Base-by-base conservation (phyloP, 2,797 vertebrate species). In the Danio choprae region DNA sequence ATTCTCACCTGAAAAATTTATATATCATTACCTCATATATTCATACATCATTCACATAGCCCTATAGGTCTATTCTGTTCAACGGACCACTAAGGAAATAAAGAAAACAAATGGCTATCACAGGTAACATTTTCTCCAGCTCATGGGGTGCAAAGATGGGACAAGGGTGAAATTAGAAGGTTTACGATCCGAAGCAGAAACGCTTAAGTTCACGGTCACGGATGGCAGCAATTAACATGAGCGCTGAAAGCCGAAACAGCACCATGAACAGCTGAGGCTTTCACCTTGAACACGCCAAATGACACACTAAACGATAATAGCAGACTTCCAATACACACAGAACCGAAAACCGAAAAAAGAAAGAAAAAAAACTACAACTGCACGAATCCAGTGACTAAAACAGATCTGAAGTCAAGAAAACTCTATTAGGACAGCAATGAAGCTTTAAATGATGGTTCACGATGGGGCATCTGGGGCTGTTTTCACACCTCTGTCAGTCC, bases 181-280 rank as follows among this genome's bases (percentile, higher is more conserved):
- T 78, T 78, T 68, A 74, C 60, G 69, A 51, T 11, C 38, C 55
- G 5, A 68, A 68, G 51, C 29, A 56, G 29, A 29, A 67, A 38
- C 7, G 8, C 44, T 70, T 6, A 69, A 55, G 41, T 60, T 70
- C 22, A 43, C 20, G 20, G 60, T 68, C 71, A 74, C 13, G 36
- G n/a, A 71, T 78, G 74, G 70, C 80, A 84, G 76, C 40, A 79
- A 82, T 83, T 56, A 77, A 80, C 56, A 67, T 22, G 63, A 22
- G 29, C 67, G 76, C 48, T 63, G 53, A 67, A 44, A 51, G 71
- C 55, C 10, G 1, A 41, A 62, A 80, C 12, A 12, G 50, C 20
- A 15, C 20, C 15, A 58, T 5, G 43, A 65, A 63, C 67, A 80
- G 51, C n/a, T 36, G 67, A 65, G 67, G 20, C 50, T 43, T 84